Percentiles rank a stretch among this genome's conserved stretches.
These are phyloP conservation scores for Tachuris rubrigastra DNA, from an alignment of 2,113 vertebrate species.

Conservation along the genomic window DNA sequence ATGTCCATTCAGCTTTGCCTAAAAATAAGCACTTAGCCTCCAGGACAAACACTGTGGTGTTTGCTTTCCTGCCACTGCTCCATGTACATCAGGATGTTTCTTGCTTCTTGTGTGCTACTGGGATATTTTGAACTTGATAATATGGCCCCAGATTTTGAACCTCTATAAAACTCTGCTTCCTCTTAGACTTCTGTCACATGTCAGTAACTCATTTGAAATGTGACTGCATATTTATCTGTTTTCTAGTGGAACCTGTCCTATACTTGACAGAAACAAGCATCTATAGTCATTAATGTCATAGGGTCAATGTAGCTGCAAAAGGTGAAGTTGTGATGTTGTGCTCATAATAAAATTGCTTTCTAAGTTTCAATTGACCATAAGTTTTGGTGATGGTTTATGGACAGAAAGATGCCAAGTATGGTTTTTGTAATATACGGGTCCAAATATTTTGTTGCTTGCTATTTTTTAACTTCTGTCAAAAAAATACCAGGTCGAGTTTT, in stretches of 20 bases:
- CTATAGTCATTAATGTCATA: neutral
- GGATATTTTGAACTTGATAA: neutral
- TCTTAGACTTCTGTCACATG: neutral
- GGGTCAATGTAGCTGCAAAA: neutral
- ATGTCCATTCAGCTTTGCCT: neutral
- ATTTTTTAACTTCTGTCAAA: neutral
- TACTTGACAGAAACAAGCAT: neutral
- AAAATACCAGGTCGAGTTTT: neutral
- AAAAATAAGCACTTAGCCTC: neutral
- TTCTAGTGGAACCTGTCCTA: neutral
- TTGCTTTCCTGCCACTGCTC: neutral
- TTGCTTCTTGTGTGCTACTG: neutral
- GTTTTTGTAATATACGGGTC: neutral
- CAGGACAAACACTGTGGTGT: neutral
- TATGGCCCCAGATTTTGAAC: neutral
- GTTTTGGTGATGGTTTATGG: neutral
- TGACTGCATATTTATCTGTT: neutral
- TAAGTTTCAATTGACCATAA: neutral
- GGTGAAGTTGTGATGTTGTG: neutral
- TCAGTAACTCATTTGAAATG: neutral
- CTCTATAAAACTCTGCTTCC: neutral
- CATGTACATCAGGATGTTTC: neutral
- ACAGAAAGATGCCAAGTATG: neutral
- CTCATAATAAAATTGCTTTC: neutral
- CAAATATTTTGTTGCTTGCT: neutral